Evolutionary conservation across 2,797 vertebrate species (phyloP).

Genomic region (Rousettus madagascariensis): DNA sequence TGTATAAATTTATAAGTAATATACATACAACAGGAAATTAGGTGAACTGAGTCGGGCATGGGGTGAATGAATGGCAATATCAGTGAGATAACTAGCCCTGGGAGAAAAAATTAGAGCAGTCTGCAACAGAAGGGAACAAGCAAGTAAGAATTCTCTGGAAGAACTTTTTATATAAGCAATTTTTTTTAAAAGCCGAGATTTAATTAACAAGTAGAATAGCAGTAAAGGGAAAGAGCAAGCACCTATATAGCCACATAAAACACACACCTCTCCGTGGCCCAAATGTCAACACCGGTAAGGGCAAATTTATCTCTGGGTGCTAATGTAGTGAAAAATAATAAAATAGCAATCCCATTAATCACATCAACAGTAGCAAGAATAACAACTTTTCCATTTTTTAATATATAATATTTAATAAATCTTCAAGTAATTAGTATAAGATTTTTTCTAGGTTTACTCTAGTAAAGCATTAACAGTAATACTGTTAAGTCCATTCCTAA

Average conservation of each 20-base stretch:
- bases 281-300: fast-evolving
- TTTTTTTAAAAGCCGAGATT: not conserved
- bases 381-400: not conserved
- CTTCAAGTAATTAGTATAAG: not conserved
- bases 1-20: not conserved
- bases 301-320: not conserved
- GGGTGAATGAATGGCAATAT: not conserved
- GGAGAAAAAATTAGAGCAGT: not conserved
- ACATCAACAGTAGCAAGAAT: not conserved
- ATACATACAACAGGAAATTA: not conserved
- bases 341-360: not conserved
- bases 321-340: not conserved
- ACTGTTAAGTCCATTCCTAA: not conserved
- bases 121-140: not conserved
- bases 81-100: not conserved
- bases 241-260: not conserved
- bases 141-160: not conserved
- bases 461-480: not conserved
- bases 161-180: not conserved
- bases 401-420: not conserved
- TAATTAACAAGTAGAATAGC: not conserved
- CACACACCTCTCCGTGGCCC: not conserved
- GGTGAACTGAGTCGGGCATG: not conserved
- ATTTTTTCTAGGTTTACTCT: not conserved
- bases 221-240: not conserved